A percentile compares a stretch with the other conserved stretches of the same genome.
Evolutionary conservation across 2,797 vertebrate species (phyloP).

Genomic region (Euphonia xanthogaster): DNA sequence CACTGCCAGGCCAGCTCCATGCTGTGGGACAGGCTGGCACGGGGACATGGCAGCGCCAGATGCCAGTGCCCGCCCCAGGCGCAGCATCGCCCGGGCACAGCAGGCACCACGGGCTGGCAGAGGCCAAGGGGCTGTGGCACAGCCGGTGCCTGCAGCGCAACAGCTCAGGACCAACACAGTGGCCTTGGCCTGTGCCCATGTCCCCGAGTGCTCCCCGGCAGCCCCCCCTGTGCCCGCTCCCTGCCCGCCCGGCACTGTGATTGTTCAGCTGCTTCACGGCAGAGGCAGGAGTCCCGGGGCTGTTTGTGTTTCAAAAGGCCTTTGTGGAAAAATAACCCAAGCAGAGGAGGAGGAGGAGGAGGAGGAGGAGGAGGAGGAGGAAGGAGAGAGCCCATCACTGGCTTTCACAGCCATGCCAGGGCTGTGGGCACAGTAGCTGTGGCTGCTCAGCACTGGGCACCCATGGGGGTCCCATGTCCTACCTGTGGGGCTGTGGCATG

Average conservation of each 20-base stretch:
- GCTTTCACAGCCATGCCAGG: background rate
- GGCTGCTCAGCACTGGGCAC: background rate
- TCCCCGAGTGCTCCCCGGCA: background rate
- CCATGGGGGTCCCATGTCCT: background rate
- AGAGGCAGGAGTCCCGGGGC: slow-evolving; percentile 50
- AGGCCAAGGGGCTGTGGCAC: background rate
- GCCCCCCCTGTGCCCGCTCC: slow-evolving; percentile 28
- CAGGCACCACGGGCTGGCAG: background rate
- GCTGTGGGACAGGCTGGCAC: slow-evolving; percentile 1
- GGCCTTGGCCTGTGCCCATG: background rate
- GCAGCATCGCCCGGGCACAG: accelerated
- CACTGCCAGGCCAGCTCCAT: background rate
- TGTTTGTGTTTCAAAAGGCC: slow-evolving; percentile 69
- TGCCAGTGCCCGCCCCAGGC: background rate
- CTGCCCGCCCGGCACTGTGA: slow-evolving; percentile 43
- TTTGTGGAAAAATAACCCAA: slow-evolving; percentile 66
- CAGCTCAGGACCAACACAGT: background rate
- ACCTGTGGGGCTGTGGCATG: background rate
- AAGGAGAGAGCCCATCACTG: background rate
- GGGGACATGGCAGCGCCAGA: background rate
- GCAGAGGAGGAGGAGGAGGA: slow-evolving; percentile 3
- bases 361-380: slow-evolving; percentile 2
- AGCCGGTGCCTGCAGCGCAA: accelerated
- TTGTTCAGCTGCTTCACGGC: slow-evolving; percentile 64
- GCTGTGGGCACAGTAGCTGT: background rate